Base-by-base conservation (phyloP, 2,888 invertebrate genomes). In the Actias luna region DNA sequence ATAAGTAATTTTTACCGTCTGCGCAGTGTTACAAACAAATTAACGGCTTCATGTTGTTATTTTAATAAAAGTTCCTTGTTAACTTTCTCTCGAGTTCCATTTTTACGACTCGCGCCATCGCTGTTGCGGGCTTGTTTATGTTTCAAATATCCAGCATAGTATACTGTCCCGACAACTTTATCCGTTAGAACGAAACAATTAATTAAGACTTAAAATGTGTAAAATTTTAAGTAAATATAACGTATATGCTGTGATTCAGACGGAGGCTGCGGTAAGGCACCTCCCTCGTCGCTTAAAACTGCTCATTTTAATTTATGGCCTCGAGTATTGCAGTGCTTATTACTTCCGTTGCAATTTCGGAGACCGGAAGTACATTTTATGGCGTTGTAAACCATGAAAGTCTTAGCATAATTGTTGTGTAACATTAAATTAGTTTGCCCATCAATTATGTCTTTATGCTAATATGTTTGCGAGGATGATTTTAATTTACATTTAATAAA, bases 11-110 rank as follows among this genome's bases (percentile, higher is more conserved):
- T 88, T 86, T 85, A 86, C 84, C 85, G 89, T 89, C 90, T 89
- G 90, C 89, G 83, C 89, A 88, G 86, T 89, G 89, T 89, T 88
- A 88, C 91, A 88, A 89, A 92, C 89, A 92, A 92, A 92, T 92
- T 92, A 92, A 88, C 88, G 87, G 79, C 84, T 84, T 85, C 84
- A 89, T 89, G 87, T 89, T 88, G 88, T 89, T 90, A 91, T 90
- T 89, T 90, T 91, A 90, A 89, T 90, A 88, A 91, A 92, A 90
- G 84, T 88, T 89, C 74, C 78, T 69, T 81, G 79, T 83, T 84
- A 83, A 86, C 82, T 86, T 87, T 78, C 78, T 77, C 77, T 77
- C 72, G 78, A 83, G 86, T 89, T 87, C 80, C 82, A 85, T 84
- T 85, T 89, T 91, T 89, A 90, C 84, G 91, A 84, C 81, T 81